Base-by-base conservation (phyloP, 92 coral and sea anemone species). In the Porites cylindrica region DNA sequence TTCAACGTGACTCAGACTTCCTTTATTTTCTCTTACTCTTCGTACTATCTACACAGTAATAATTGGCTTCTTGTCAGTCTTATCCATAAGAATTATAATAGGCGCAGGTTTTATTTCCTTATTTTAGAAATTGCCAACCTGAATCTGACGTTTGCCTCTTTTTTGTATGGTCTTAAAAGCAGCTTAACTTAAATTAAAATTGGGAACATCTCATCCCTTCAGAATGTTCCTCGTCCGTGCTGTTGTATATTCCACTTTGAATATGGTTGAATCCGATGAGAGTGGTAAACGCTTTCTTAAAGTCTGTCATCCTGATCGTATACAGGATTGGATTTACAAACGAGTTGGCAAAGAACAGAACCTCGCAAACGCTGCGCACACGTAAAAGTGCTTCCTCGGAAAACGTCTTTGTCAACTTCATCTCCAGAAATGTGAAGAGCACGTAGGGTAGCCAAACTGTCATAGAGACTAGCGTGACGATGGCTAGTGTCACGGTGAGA, bases 321-420 rank as follows among this genome's bases (percentile, higher is more conserved):
- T 83, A 83, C 38, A 74, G 58, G 8, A 83, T 73, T 51, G 88
- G 81, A 83, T 83, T 83, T 52, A 83, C 80, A 83, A 83, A 83
- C 8, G 88, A 83, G 66, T 83, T 83, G 6, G 88, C 81, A 60
- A 62, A 83, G 63, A 83, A 83, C 4, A 83, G 63, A 7, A 61
- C 10, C 52, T 65, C 75, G 52, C 72, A 75, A 51, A 65, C 56
- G 10, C 24, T 17, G 50, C 81, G 71, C 53, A 74, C 9, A 51
- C 81, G 81, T 8, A 83, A 21, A 20, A 74, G 52, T 3, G 72
- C 81, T 50, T 23, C 81, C 6, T 10, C 51, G 19, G 88, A 73
- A 1, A 73, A 60, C 18, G 1, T 59, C 10, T 17, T 63, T 6
- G 60, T 19, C 63, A 73, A 47, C 23, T 50, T 19, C 2, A 47